A percentile compares a stretch with the other conserved stretches of the same genome.
These are phyloP conservation scores for Empis livida DNA, from an alignment of 2,888 invertebrate species.

Conservation along the genomic window DNA sequence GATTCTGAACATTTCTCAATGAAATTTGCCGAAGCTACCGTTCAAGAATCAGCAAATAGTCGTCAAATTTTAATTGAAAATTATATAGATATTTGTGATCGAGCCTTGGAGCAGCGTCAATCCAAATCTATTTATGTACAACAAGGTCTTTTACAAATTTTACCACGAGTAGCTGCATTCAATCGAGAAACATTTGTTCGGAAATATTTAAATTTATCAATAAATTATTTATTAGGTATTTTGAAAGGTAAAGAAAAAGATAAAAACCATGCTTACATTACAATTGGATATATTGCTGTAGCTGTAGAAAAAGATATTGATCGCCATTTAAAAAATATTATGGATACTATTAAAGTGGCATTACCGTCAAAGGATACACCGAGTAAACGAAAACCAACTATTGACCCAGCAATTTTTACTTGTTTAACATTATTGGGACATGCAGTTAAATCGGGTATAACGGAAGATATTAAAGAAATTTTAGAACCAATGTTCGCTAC, in stretches of 20 bases:
- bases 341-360: conserved; percentile 66
- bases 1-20: conserved; percentile 24
- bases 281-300: conserved; percentile 80
- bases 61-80: conserved; percentile 68
- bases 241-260: conserved; percentile 75
- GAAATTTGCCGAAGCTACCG: conserved; percentile 34
- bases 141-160: conserved; percentile 68
- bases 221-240: conserved; percentile 63
- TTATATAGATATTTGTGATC: conserved; percentile 64
- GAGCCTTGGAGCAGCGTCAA: conserved; percentile 63
- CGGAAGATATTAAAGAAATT: conserved; percentile 66
- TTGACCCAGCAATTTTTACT: conserved; percentile 84
- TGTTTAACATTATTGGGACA: conserved; percentile 85
- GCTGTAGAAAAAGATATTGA: conserved; percentile 75
- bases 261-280: conserved; percentile 74
- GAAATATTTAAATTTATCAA: conserved; percentile 58
- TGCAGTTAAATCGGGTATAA: conserved; percentile 68
- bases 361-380: conserved; percentile 66
- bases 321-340: conserved; percentile 66
- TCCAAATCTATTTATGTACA: conserved; percentile 72
- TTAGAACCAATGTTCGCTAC: conserved; percentile 87
- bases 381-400: conserved; percentile 56
- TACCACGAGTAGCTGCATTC: conserved; percentile 91
- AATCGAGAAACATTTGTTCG: conserved; percentile 67
- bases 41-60: conserved; percentile 80